Conservation (phyloP, 1,140 invertebrate genomes). For the Neodiprion pinetum region DNA sequence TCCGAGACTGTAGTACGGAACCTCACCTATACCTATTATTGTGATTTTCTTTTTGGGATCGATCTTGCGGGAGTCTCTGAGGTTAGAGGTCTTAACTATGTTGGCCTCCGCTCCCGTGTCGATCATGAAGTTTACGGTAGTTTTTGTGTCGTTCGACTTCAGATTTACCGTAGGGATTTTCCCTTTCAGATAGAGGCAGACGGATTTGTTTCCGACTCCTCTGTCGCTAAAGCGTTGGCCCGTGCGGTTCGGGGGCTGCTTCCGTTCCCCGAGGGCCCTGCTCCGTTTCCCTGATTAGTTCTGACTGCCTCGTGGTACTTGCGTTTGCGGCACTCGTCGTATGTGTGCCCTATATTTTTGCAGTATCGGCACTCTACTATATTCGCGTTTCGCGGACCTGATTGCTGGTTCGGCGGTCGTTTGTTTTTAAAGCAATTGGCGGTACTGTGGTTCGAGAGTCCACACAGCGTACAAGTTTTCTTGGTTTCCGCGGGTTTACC, state of each 20-base stretch:
- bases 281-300: not conserved
- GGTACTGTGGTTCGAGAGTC: too few relatives aligned
- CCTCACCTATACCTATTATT: not conserved
- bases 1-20: not conserved
- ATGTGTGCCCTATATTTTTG: not conserved
- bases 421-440: too few relatives aligned
- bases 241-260: not conserved
- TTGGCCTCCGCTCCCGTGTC: constrained; percentile 14
- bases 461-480: too few relatives aligned
- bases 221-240: not conserved
- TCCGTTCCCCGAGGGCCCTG: not conserved
- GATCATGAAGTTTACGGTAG: not conserved
- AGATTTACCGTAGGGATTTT: constrained; percentile 8
- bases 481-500: too few relatives aligned
- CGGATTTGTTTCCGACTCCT: not conserved
- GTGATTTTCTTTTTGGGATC: not conserved
- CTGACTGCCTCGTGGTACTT: not conserved
- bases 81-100: not conserved
- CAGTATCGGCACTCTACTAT: not conserved
- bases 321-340: not conserved
- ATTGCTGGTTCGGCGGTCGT: too few relatives aligned
- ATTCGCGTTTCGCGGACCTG: too few relatives aligned
- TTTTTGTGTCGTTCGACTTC: not conserved
- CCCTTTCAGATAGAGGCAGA: not conserved
- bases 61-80: not conserved